A percentile compares a stretch with the other conserved stretches of the same genome.
Conservation (phyloP, 2,888 invertebrate species). For the Heliothis peltigera region DNA sequence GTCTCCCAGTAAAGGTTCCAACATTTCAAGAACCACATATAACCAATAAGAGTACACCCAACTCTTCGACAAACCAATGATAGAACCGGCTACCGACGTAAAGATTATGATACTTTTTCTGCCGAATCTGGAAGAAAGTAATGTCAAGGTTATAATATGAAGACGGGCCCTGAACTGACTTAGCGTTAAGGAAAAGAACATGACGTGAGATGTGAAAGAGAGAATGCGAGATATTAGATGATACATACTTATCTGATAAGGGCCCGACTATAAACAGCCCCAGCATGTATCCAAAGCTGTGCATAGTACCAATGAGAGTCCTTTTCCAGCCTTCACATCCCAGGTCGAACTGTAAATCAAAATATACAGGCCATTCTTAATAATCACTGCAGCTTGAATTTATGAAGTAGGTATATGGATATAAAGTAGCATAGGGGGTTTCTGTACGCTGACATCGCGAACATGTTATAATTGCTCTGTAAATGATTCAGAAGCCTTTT, state of each 20-base stretch:
- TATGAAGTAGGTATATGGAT: too few relatives aligned
- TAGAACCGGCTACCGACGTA: constrained; percentile 27
- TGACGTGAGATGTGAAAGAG: too few relatives aligned
- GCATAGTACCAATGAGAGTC: constrained; percentile 83
- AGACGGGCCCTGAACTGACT: too few relatives aligned
- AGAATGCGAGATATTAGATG: too few relatives aligned
- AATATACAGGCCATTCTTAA: too few relatives aligned
- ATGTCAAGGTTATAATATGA: too few relatives aligned
- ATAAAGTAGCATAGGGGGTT: too few relatives aligned
- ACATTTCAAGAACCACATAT: constrained; percentile 54
- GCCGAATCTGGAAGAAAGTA: constrained; percentile 41
- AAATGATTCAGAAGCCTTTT: too few relatives aligned
- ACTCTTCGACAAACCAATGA: constrained; percentile 50
- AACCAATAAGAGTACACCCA: constrained; percentile 50
- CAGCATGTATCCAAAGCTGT: constrained; percentile 88
- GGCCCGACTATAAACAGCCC: constrained; percentile 79
- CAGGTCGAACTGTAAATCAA: constrained; percentile 54
- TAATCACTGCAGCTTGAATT: too few relatives aligned
- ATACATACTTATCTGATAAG: constrained; percentile 52
- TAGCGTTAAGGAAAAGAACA: too few relatives aligned
- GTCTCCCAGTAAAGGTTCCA: constrained; percentile 70
- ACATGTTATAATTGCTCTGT: too few relatives aligned
- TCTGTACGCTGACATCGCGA: too few relatives aligned
- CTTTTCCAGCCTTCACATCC: constrained; percentile 77
- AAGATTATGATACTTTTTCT: constrained; percentile 47